These are phyloP conservation scores for Sweltsa coloradensis DNA, from an alignment of 1,140 invertebrate genomes.

Conservation along the genomic window DNA sequence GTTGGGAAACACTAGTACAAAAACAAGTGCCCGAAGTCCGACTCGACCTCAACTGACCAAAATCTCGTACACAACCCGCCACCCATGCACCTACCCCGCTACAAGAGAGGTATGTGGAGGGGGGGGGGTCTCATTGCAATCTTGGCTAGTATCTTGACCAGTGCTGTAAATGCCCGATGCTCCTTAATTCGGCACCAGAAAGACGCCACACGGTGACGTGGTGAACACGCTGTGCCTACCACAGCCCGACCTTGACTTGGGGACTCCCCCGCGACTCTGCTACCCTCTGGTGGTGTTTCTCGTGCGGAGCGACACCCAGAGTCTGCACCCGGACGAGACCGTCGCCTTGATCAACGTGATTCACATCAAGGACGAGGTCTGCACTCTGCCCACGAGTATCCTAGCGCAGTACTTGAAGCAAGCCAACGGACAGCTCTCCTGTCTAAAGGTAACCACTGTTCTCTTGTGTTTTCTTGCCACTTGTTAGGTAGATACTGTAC, in stretches of 20 bases:
- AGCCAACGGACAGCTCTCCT: conserved; percentile 65
- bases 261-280: conserved; percentile 53
- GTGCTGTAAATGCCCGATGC: too few species aligned
- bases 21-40: too few species aligned
- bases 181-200: too few species aligned
- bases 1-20: too few species aligned
- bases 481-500: background rate
- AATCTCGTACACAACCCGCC: too few species aligned
- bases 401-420: conserved; percentile 71
- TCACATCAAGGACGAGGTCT: conserved; percentile 63
- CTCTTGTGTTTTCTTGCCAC: conserved; percentile 1
- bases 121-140: too few species aligned
- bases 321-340: conserved; percentile 60
- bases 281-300: conserved; percentile 64
- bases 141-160: background rate
- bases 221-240: conserved; percentile 45
- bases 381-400: conserved; percentile 60
- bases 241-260: conserved; percentile 46
- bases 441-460: conserved; percentile 50
- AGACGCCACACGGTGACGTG: conserved; percentile 50
- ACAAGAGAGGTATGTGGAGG: too few species aligned
- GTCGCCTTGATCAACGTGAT: conserved; percentile 66
- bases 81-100: too few species aligned
- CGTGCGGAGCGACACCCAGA: conserved; percentile 43
- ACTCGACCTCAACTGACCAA: too few species aligned